phyloP scores from a whole-genome alignment of 2,888 invertebrate species.

The Caenorhabditis panamensis region DNA sequence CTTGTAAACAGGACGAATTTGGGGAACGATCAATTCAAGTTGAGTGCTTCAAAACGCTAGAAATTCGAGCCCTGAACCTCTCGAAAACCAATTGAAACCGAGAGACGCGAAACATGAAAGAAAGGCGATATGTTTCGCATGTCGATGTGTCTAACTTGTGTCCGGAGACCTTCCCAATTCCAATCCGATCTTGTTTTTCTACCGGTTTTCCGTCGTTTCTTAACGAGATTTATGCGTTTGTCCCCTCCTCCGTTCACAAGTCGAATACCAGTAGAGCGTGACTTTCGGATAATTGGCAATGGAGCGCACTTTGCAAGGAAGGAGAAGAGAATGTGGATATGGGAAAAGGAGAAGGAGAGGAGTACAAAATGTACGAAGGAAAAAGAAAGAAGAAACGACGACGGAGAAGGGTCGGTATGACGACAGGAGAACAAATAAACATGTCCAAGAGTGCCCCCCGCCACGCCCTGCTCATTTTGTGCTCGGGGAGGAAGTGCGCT shows the following conservation, averaged over 20 bases:
- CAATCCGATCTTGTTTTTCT: not conserved
- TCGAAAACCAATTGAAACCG: not conserved
- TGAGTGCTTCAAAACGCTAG: not conserved
- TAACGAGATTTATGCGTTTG: conserved; percentile 12
- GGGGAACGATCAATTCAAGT: too few relatives aligned
- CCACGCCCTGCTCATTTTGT: conserved; percentile 39
- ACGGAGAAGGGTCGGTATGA: conserved; percentile 49
- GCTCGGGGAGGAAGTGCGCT: not conserved
- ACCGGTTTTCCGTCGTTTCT: not conserved
- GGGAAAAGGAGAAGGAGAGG: not conserved
- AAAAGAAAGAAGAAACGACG: conserved; percentile 19
- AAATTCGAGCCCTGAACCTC: not conserved
- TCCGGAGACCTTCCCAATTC: not conserved
- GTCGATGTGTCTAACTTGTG: not conserved
- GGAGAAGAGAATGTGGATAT: not conserved
- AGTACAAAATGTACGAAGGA: conserved; percentile 37
- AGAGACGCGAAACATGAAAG: not conserved
- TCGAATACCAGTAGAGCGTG: not conserved
- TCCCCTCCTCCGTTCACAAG: not conserved
- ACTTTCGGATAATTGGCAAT: not conserved
- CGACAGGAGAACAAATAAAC: conserved; percentile 57
- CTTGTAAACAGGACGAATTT: too few relatives aligned
- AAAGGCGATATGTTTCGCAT: not conserved
- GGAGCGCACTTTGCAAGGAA: not conserved
- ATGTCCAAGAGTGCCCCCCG: conserved; percentile 42